Evolutionary conservation across 2,113 vertebrate species (phyloP).

Genomic region (Bubo blakistoni): DNA sequence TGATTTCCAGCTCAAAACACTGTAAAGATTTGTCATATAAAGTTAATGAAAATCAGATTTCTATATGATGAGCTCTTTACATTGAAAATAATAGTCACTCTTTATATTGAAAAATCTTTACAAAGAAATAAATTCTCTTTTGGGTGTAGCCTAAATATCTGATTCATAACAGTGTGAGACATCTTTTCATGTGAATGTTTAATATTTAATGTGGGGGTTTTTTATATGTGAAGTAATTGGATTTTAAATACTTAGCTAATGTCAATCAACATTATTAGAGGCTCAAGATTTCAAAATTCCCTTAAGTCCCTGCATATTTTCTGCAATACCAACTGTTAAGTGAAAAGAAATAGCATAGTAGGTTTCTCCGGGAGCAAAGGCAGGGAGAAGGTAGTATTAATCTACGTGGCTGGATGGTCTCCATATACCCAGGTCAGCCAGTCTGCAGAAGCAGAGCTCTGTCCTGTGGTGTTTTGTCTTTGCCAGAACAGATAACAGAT

Average conservation of each 20-base stretch:
- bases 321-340: not conserved
- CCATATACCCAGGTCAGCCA: not conserved
- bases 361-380: not conserved
- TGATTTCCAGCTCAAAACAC: not conserved
- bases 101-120: not conserved
- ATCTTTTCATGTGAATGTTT: not conserved
- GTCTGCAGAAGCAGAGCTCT: not conserved
- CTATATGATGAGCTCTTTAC: not conserved
- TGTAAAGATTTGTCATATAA: not conserved
- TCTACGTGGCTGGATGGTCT: not conserved
- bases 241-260: not conserved
- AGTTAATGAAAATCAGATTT: not conserved
- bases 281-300: not conserved
- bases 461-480: not conserved
- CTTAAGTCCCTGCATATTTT: not conserved
- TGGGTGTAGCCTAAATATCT: not conserved
- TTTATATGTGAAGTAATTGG: not conserved
- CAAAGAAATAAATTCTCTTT: not conserved
- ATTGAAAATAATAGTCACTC: not conserved
- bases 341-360: not conserved
- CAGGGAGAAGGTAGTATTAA: not conserved
- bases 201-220: not conserved
- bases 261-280: not conserved
- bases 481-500: not conserved
- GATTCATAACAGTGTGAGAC: not conserved